Percentiles rank a stretch among this genome's conserved stretches.
Conservation (phyloP, 2,888 invertebrate genomes). For the Dascillus cervinus region DNA sequence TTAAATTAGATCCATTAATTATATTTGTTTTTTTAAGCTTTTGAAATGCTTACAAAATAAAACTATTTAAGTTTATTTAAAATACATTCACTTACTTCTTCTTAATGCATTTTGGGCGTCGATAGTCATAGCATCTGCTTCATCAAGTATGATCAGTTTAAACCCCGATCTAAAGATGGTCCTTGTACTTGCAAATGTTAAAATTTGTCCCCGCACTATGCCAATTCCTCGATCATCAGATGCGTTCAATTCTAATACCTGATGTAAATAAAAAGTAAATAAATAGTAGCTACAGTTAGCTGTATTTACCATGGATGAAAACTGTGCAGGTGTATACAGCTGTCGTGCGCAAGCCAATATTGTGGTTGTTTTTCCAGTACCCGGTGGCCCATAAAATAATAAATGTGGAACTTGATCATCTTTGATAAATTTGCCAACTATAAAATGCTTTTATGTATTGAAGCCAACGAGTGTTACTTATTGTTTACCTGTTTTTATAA, state of each 20-base stretch:
- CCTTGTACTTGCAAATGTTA: conserved; percentile 94
- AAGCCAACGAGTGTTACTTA: conserved; percentile 1
- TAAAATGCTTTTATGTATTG: conserved; percentile 23
- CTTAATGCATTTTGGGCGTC: conserved; percentile 98
- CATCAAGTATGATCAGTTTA: conserved; percentile 94
- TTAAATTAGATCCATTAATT: too few species aligned
- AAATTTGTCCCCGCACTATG: conserved; percentile 86
- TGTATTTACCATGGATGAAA: conserved; percentile 94
- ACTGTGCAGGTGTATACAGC: conserved; percentile 82
- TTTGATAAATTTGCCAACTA: conserved; percentile 80
- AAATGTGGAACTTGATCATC: conserved; percentile 92
- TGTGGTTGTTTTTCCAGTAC: conserved; percentile 97
- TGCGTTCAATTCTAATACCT: conserved; percentile 90
- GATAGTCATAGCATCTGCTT: conserved; percentile 99
- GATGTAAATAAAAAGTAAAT: conserved; percentile 11
- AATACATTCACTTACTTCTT: conserved; percentile 70
- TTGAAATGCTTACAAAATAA: too few species aligned
- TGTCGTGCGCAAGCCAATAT: conserved; percentile 92
- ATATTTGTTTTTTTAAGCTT: too few species aligned
- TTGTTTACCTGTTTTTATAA: conserved; percentile 85
- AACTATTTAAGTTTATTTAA: too few species aligned
- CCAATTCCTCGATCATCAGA: conserved; percentile 97
- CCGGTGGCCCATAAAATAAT: conserved; percentile 96
- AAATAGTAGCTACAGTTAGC: conserved; percentile 20
- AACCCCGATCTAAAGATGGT: conserved; percentile 91